Base-by-base conservation (phyloP, 2,888 invertebrate genomes). In the Mallateleia sp. region DNA sequence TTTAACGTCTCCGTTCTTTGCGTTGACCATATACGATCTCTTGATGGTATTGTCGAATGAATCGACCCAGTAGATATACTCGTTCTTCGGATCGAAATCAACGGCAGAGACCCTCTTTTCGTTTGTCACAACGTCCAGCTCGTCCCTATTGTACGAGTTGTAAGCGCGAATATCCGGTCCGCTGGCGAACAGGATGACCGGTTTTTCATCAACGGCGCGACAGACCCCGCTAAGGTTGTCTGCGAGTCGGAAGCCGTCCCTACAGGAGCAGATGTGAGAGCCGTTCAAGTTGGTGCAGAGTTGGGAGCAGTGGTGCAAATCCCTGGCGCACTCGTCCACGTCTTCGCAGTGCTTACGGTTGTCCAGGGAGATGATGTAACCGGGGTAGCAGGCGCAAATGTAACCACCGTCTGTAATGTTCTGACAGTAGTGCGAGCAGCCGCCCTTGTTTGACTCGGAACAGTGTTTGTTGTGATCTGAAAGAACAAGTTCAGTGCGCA, bases 21-120 rank as follows among this genome's bases (percentile, higher is more conserved):
- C 98, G 90, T 97, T 97, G 1, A 99, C 96, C 97, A 99, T 98
- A 94, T 97, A 98, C 0, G 99, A 98, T 0, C 99, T 96, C 94
- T 98, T 98, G 89, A 99, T 98, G 1, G 98, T 98, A 94, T 98
- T 97, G 85, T 98, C 98, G 92, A 98, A 97, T 89, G 98, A 98
- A 94, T 99, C 99, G 0, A 98, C 98, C 99, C 99, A 99, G 96
- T 98, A 99, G 77, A 99, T 96, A 94, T 98, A 98, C 93, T 98
- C 98, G 24, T 96, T 95, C 81, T 96, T 96, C 0, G 98, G 97
- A 95, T 99, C 98, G 92, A 98, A 98, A 95, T 99, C 99, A 67
- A 99, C 95, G 0, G 98, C 98, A 92, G 98, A 98, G 74, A 99
- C 98, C 67, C 99, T 96, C 94, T 98, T 98, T 94, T 99, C 99